Percentiles rank a stretch among this genome's conserved stretches.
Conservation (phyloP, 2,113 vertebrate genomes). For the Notechis scutatus region DNA sequence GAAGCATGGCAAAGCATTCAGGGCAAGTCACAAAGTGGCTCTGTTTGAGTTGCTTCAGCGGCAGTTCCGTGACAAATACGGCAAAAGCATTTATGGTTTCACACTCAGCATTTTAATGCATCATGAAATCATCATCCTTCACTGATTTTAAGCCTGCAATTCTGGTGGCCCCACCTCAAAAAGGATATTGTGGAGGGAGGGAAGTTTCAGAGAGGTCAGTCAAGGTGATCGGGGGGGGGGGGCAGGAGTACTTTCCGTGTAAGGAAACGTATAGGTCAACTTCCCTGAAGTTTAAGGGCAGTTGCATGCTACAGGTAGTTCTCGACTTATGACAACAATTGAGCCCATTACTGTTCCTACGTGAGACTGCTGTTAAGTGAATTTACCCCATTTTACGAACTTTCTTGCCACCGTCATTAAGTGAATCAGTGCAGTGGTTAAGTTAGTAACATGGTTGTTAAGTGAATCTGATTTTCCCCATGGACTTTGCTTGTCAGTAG, state of each 20-base stretch:
- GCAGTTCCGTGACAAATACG: background rate
- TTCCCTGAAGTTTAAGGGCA: background rate
- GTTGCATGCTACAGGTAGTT: too few relatives aligned
- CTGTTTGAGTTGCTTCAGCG: background rate
- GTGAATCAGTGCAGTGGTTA: too few relatives aligned
- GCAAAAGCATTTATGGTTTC: background rate
- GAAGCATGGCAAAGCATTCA: background rate
- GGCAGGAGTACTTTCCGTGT: too few relatives aligned
- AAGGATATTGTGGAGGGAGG: background rate
- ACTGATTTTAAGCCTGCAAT: background rate
- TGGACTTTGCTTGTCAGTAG: too few relatives aligned
- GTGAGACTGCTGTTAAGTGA: too few relatives aligned
- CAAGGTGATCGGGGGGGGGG: rapidly evolving
- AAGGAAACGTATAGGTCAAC: too few relatives aligned
- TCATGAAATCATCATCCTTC: background rate
- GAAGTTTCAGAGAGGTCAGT: background rate
- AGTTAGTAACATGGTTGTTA: too few relatives aligned
- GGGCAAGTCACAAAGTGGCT: background rate
- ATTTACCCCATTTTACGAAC: too few relatives aligned
- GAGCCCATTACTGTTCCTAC: too few relatives aligned
- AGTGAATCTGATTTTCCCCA: too few relatives aligned
- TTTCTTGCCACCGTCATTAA: too few relatives aligned
- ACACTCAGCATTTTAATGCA: background rate
- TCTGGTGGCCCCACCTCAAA: background rate
- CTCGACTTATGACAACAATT: too few relatives aligned